Base-by-base conservation (phyloP, 92 coral and sea anemone species). In the Anthopleura xanthogrammica region DNA sequence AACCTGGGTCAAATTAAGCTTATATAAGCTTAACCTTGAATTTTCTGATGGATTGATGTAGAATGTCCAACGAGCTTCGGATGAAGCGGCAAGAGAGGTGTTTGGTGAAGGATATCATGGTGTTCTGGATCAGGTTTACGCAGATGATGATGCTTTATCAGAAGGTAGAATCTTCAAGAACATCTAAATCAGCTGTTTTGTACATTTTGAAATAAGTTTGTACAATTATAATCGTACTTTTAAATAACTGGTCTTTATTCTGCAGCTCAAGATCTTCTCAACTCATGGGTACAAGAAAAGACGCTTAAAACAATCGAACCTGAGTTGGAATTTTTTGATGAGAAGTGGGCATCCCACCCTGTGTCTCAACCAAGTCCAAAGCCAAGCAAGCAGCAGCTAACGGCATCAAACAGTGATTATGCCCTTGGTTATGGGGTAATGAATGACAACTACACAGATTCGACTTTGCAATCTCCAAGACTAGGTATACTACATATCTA, bases 31-130 rank as follows among this genome's bases (percentile, higher is more conserved):
- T 62, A 62, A 62, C 4, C 17, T 62, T 20, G 2, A 1, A 0
- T 20, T 22, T 62, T 62, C 5, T 56, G 12, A 62, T 46, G 50
- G 75, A 12, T 58, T 89, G 23, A 42, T 52, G 14, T 50, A 96
- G 99, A 89, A 92, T 83, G 99, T 96, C 48, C 94, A 96, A 70
- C 85, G 88, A 52, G 99, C 95, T 14, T 96, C 98, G 48, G 95
- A 88, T 77, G 95, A 91, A 7, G 98, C 99, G 58, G 98, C 99
- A 3, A 85, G 90, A 14, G 99, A 96, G 43, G 95, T 96, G 85
- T 96, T 96, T 87, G 98, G 99, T 41, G 90, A 81, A 82, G 91
- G 91, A 80, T 88, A 90, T 40, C 86, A 66, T 76, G 91, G 92
- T 54, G 86, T 92, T 24, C 89, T 96, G 62, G 95, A 91, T 74